phyloP scores from a whole-genome alignment of 2,113 vertebrate species.

The Pachyramphus minor region DNA sequence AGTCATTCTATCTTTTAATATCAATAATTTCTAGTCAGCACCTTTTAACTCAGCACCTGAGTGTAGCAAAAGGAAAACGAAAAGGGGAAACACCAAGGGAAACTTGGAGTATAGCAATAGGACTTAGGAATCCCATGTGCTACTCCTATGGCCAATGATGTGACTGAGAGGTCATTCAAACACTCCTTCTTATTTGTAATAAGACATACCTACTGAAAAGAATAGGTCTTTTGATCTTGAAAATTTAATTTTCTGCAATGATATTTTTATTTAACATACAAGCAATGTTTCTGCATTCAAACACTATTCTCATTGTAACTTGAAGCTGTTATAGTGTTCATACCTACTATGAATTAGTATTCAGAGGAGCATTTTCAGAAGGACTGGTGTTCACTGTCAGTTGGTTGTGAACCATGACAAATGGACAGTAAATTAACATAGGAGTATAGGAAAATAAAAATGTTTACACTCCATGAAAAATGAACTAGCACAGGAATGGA shows the following conservation, averaged over 20 bases:
- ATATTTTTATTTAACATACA: neutral
- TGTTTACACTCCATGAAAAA: rapidly evolving
- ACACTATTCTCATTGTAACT: neutral
- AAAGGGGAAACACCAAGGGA: neutral
- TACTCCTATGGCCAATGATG: neutral
- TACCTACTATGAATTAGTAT: neutral
- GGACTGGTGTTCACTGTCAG: neutral
- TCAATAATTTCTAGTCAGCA: neutral
- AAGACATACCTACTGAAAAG: neutral
- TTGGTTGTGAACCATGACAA: neutral
- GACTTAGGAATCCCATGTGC: neutral
- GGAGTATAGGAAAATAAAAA: neutral
- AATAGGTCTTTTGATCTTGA: neutral
- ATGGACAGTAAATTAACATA: neutral
- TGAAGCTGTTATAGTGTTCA: neutral
- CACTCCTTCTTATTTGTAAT: neutral
- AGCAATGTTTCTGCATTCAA: neutral
- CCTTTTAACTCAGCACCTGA: neutral
- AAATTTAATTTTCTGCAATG: neutral
- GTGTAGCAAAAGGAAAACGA: neutral
- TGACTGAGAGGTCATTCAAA: neutral
- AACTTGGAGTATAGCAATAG: neutral
- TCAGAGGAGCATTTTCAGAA: neutral
- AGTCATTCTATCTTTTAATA: neutral
- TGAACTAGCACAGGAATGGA: neutral